Evolutionary conservation across 2,888 invertebrate genomes (phyloP).

Genomic region (Aporophyla lueneburgensis): DNA sequence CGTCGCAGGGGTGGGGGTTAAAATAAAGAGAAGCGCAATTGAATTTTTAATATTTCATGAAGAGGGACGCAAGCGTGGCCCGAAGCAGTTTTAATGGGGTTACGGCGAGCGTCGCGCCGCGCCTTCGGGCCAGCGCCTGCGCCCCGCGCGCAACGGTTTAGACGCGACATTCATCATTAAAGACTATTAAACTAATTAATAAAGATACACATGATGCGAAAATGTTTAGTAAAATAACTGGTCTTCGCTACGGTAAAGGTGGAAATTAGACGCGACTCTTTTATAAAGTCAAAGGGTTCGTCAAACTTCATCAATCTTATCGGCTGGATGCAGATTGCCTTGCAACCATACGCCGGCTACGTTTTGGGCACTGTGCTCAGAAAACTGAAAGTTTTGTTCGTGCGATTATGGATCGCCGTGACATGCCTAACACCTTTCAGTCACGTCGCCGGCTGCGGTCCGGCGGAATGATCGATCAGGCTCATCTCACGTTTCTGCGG

Average conservation of each 20-base stretch:
- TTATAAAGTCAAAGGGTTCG: background rate
- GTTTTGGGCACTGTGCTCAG: background rate
- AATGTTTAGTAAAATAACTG: slow-evolving; percentile 1
- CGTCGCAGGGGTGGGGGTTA: slow-evolving; percentile 87
- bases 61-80: slow-evolving; percentile 85
- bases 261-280: background rate
- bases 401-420: background rate
- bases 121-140: slow-evolving; percentile 52
- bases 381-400: background rate
- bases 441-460: background rate
- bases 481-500: background rate
- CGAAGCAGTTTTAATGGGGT: slow-evolving; percentile 89
- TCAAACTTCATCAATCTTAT: background rate
- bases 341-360: background rate
- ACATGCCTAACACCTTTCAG: background rate
- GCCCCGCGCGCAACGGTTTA: slow-evolving; percentile 32
- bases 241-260: background rate
- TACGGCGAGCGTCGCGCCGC: slow-evolving; percentile 74
- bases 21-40: slow-evolving; percentile 91
- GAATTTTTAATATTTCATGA: slow-evolving; percentile 91
- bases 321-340: background rate
- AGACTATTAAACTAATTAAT: slow-evolving; percentile 48
- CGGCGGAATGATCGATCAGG: background rate
- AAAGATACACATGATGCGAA: slow-evolving; percentile 3
- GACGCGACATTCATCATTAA: slow-evolving; percentile 33